Evolutionary conservation across 2,888 invertebrate species (phyloP).

Genomic region (Pseudanteris insignis): DNA sequence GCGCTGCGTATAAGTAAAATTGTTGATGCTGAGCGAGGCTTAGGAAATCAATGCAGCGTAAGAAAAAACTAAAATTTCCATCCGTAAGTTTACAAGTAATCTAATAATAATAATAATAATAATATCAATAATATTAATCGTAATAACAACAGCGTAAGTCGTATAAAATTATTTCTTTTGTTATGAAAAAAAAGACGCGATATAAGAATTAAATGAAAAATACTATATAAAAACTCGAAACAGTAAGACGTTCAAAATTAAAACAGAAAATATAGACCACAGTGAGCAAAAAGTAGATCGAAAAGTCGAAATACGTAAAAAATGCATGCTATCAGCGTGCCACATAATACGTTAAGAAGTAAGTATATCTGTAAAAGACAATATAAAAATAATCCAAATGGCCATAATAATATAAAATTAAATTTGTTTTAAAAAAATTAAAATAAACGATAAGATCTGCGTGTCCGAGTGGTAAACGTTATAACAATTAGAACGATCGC

Average conservation of each 20-base stretch:
- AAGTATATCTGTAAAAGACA: no score
- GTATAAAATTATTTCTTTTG: conserved; percentile 14
- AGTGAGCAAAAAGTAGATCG: no score
- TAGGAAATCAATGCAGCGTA: conserved; percentile 35
- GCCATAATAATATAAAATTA: background rate
- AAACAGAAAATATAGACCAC: no score
- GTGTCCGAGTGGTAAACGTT: no score
- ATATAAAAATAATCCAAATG: no score
- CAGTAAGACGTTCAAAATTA: conserved; percentile 24
- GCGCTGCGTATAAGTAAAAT: conserved; percentile 35
- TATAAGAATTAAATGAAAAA: conserved; percentile 5
- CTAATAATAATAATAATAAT: conserved; percentile 30
- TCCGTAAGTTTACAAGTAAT: conserved; percentile 30
- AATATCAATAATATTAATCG: conserved; percentile 4
- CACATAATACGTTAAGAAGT: no score
- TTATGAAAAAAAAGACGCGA: conserved; percentile 15
- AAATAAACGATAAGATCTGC: no score
- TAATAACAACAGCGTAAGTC: conserved; percentile 41
- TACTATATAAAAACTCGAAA: conserved; percentile 6
- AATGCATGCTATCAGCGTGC: no score
- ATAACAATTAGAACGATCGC: no score
- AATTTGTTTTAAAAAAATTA: background rate
- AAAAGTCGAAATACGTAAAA: background rate
- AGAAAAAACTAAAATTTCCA: conserved; percentile 31
- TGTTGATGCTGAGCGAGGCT: conserved; percentile 37